A percentile compares a stretch with the other conserved stretches of the same genome.
Conservation (phyloP, 2,888 invertebrate genomes). For the Drosophila siamana region DNA sequence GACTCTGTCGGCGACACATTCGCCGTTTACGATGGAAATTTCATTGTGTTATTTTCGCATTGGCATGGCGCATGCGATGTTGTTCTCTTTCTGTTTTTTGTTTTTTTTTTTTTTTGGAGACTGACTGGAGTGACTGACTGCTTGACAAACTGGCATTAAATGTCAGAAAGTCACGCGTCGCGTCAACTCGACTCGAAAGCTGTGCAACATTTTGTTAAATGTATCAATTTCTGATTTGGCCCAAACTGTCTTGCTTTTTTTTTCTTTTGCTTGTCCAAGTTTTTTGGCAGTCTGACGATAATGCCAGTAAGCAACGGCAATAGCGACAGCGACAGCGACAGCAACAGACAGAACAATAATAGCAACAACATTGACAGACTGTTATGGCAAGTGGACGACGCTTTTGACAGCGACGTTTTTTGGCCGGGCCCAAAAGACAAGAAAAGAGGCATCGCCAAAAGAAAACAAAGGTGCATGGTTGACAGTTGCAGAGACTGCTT, state of each 20-base stretch:
- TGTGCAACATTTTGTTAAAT: conserved; percentile 63
- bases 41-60: conserved; percentile 74
- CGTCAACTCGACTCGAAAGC: conserved; percentile 57
- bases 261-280: conserved; percentile 31
- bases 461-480: conserved; percentile 36
- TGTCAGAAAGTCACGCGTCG: conserved; percentile 76
- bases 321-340: conserved; percentile 27
- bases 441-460: conserved; percentile 1
- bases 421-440: conserved; percentile 30
- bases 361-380: conserved; percentile 44
- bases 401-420: conserved; percentile 72
- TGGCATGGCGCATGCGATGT: conserved; percentile 59
- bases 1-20: conserved; percentile 6
- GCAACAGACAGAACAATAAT: conserved; percentile 2
- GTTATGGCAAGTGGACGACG: conserved; percentile 67
- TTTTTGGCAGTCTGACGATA: conserved; percentile 27
- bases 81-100: conserved; percentile 1
- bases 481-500: conserved; percentile 51
- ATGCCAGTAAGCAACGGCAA: conserved; percentile 7
- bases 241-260: conserved; percentile 50
- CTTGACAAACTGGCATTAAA: conserved; percentile 75
- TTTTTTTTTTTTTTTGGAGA: neutral
- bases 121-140: conserved; percentile 35
- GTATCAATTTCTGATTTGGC: conserved; percentile 75
- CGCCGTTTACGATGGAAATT: conserved; percentile 59